Conservation (phyloP, 2,113 vertebrate species). For the Melanostigma gelatinosum region DNA sequence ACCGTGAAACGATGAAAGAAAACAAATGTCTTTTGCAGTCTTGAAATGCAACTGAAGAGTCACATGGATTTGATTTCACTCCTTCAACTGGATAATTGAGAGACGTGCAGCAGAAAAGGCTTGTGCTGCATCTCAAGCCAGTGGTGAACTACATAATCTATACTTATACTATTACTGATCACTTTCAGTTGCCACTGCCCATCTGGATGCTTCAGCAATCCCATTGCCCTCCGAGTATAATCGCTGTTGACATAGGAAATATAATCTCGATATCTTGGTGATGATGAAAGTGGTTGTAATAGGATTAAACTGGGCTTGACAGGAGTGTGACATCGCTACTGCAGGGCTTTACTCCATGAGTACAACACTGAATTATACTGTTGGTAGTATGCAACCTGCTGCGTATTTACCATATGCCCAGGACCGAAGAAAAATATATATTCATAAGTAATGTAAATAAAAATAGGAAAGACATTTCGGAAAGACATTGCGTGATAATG, state of each 20-base stretch:
- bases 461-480: background rate
- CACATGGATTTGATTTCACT: conserved; percentile 42
- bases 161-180: conserved; percentile 68
- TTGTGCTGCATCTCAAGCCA: conserved; percentile 19
- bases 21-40: background rate
- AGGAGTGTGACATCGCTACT: conserved; percentile 63
- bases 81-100: conserved; percentile 22
- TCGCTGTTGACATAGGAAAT: conserved; percentile 74
- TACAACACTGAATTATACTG: conserved; percentile 32
- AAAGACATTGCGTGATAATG: background rate
- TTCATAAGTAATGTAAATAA: background rate
- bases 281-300: conserved; percentile 82
- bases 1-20: conserved; percentile 18
- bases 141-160: conserved; percentile 51
- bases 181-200: conserved; percentile 61
- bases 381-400: conserved; percentile 11
- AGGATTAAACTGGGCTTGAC: conserved; percentile 75
- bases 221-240: conserved; percentile 53
- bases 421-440: background rate
- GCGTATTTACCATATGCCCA: background rate
- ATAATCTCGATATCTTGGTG: conserved; percentile 74
- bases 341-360: conserved; percentile 47
- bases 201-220: conserved; percentile 67
- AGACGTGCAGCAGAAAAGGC: background rate
- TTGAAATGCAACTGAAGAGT: conserved; percentile 23